Base-by-base conservation (phyloP, 2,113 vertebrate species). In the Halichoeres trimaculatus region DNA sequence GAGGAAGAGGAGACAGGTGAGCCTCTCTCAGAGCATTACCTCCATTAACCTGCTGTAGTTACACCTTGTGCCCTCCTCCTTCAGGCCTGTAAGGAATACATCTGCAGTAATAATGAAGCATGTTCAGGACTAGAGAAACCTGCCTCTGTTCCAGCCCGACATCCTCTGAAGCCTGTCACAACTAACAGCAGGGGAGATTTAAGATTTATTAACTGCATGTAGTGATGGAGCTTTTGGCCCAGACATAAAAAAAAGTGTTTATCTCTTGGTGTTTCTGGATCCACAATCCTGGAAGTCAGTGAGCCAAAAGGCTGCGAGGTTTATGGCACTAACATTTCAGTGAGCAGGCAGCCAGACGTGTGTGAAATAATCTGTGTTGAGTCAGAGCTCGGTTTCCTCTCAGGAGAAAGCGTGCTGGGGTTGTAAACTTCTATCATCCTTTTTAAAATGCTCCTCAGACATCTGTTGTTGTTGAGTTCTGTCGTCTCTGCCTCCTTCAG, bases 1-100 rank as follows among this genome's bases (percentile, higher is more conserved):
- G 14, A 13, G 24, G 7, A 14, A 41, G 52, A 26, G 8, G 47
- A 53, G 71, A 41, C 19, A 30, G 30, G 2, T 23, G 59, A 74
- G n/a, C 19, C 45, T 64, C 43, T 53, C 55, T 57, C 64, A 20
- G 61, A 61, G 50, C 23, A 16, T 35, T 56, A 14, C 35, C 45
- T 23, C 53, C 68, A 73, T 61, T 52, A 68, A 23, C 54, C 55
- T 38, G 45, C 53, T 19, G 13, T 34, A 65, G 30, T 30, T 60
- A 70, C 72, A 40, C 65, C 16, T 58, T n/a, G 36, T 30, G 58
- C 35, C 38, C 53, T 34, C 47, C 48, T 54, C 47, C 40, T 43
- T 23, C 4, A 24, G 1, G 50, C 24, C 58, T 70, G 69, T 52
- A 66, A 26, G 52, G 26, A 69, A 73, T 57, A 16, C 23, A 40